Evolutionary conservation across 2,888 invertebrate genomes (phyloP), one percentile per base, ranked within the genome.

Genomic region (Ganaspis brasiliensis): DNA sequence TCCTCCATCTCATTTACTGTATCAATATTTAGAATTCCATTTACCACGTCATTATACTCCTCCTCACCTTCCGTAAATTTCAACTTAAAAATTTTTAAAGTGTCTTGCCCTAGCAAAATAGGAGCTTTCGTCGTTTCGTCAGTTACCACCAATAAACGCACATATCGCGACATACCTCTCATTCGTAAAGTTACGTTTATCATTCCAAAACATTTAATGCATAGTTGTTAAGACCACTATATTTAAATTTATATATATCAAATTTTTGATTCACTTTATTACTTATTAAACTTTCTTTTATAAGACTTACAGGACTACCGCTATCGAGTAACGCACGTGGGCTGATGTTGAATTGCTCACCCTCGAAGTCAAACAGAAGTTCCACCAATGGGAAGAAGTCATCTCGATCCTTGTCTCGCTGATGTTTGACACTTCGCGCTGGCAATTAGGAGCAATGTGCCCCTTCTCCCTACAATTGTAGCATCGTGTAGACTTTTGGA

Each of bases 201-300:
- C 71, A 21, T 75, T 1, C 79, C 81, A 37, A 49, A 12, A 80
- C 75, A 5, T 56, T 73, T 10, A 80, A 10, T 1, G 57, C 75
- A 10, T 77, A 79, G 26, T 74, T 74, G 24, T 81, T 81, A 26
- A 81, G 76, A 24, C 81, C 81, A 10, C 81, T 79, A 55, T 81
- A 77, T 49, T 21, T 73, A 10, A 49, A 49, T n/a, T 56, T 24
- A 12, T 21, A 24, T 10, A 73, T 10, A 9, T 52, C 26, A 35
- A n/a, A 40, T 19, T 6, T 31, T 49, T 21, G 5, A 12, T 14
- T 24, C 24, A 56, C 12, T 6, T 56, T 26, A 26, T 16, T 45
- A 19, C 8, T 9, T 31, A 74, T 56, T 26, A 70, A 61, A 40
- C 67, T 16, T n/a, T 31, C 19, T 40, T 75, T 71, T 16, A 57